Conservation (phyloP, 2,113 vertebrate species). For the Carollia perspicillata region DNA sequence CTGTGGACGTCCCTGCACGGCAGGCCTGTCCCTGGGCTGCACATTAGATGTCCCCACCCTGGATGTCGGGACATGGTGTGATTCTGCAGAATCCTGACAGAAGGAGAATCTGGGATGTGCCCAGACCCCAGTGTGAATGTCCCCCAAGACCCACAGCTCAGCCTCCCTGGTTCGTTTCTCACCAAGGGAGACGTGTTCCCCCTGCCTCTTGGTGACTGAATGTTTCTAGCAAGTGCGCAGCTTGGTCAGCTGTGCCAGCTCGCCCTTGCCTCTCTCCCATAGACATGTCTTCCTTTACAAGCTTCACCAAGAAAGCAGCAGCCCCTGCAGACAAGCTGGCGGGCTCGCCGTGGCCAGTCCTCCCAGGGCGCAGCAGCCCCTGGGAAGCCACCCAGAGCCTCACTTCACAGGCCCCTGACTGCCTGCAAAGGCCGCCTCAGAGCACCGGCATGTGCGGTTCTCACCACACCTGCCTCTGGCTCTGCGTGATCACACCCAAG, state of each 20-base stretch:
- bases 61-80: neutral
- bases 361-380: neutral
- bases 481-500: neutral
- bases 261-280: neutral
- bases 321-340: neutral
- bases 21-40: neutral
- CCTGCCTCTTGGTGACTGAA: neutral
- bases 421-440: neutral
- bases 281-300: neutral
- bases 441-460: accelerated
- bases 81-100: neutral
- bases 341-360: neutral
- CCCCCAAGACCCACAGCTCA: neutral
- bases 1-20: neutral
- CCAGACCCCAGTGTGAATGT: neutral
- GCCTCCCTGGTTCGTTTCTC: neutral
- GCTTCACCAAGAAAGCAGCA: neutral
- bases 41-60: neutral
- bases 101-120: neutral
- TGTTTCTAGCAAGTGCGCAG: conserved; percentile 1
- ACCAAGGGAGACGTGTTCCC: neutral
- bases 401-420: neutral
- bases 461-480: neutral
- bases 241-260: neutral
- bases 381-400: neutral